phyloP scores from a whole-genome alignment of 2,888 invertebrate genomes.

The Drosophila emarginata region DNA sequence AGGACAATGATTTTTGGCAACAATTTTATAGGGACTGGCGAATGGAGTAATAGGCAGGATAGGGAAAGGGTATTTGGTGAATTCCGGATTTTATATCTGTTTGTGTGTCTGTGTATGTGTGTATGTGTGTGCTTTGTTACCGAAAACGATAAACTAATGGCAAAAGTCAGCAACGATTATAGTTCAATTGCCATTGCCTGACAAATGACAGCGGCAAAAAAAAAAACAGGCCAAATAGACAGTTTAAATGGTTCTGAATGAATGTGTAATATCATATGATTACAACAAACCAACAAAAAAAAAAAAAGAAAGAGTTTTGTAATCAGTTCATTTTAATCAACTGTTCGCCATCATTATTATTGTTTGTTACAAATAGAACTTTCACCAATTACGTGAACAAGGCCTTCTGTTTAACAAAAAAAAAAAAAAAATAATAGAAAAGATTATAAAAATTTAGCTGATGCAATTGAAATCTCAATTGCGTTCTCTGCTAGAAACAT shows the following conservation, averaged over 20 bases:
- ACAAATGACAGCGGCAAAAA: slow-evolving; percentile 26
- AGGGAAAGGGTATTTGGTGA: not conserved
- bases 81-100: not conserved
- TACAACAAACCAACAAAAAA: not conserved
- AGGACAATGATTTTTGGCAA: slow-evolving; percentile 48
- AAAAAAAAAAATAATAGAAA: not conserved
- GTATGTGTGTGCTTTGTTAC: slow-evolving; percentile 55
- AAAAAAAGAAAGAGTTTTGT: not conserved
- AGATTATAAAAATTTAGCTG: not conserved
- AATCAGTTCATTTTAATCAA: not conserved
- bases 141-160: slow-evolving; percentile 74
- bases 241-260: slow-evolving; percentile 1
- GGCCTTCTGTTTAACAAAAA: not conserved
- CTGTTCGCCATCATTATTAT: too few species aligned
- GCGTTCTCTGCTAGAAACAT: not conserved
- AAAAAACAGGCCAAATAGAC: not conserved
- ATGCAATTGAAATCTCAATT: slow-evolving; percentile 1
- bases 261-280: slow-evolving; percentile 1
- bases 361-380: not conserved
- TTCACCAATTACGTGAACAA: not conserved
- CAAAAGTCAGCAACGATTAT: slow-evolving; percentile 76
- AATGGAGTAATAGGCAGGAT: not conserved
- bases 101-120: not conserved
- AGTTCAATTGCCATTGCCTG: slow-evolving; percentile 71
- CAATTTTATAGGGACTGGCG: slow-evolving; percentile 10